Evolutionary conservation across 2,888 invertebrate genomes (phyloP).

Genomic region (Lissonota sp.): DNA sequence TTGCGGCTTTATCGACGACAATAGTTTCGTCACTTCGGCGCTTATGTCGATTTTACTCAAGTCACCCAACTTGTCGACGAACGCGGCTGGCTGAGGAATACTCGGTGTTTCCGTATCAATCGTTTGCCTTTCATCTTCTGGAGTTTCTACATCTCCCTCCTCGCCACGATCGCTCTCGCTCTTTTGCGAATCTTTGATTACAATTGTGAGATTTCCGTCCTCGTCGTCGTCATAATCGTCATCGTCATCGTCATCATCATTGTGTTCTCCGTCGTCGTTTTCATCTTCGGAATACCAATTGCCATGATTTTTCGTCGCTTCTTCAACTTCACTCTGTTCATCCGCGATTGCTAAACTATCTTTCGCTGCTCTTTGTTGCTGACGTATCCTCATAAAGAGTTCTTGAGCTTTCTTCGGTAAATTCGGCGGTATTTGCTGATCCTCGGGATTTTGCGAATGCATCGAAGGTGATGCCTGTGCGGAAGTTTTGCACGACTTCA

Average conservation of each 20-base stretch:
- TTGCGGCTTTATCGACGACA: constrained; percentile 86
- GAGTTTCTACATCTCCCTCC: constrained; percentile 60
- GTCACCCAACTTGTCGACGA: constrained; percentile 88
- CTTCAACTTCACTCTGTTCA: constrained; percentile 75
- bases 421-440: constrained; percentile 84
- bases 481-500: constrained; percentile 26
- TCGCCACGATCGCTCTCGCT: constrained; percentile 81
- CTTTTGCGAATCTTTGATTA: constrained; percentile 92
- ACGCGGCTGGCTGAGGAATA: constrained; percentile 85
- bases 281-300: constrained; percentile 94
- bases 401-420: constrained; percentile 89
- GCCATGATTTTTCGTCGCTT: constrained; percentile 79
- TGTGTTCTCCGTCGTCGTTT: constrained; percentile 86
- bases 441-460: constrained; percentile 59
- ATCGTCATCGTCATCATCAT: constrained; percentile 84
- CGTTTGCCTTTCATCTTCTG: constrained; percentile 59
- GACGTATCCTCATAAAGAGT: constrained; percentile 88
- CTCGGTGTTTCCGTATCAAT: constrained; percentile 72
- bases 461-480: neutral
- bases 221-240: constrained; percentile 84
- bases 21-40: constrained; percentile 89
- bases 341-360: constrained; percentile 83
- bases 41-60: constrained; percentile 90
- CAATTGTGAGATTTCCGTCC: constrained; percentile 85
- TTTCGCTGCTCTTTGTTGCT: constrained; percentile 85